Evolutionary conservation across 2,888 invertebrate genomes (phyloP), one percentile per base, ranked within the genome.

Genomic region (Perithous albicinctus): DNA sequence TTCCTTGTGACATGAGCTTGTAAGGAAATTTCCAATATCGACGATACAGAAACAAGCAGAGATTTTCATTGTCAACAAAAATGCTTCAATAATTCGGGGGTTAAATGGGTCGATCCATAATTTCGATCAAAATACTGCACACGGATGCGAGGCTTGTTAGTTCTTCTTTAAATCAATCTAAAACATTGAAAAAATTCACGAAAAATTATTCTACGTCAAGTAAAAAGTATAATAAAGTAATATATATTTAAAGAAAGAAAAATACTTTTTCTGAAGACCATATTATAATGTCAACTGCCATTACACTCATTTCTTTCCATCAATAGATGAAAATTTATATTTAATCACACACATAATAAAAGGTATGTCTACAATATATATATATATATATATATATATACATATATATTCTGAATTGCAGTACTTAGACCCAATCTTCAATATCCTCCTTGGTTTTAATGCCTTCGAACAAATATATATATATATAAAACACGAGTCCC

Each of bases 401-500:
- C n/a, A n/a, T n/a, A 61, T 20, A 61, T 61, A 38, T 38, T 38
- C 3, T 1, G 15, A 20, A 5, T 61, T 41, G 41, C 32, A 29
- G 56, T 56, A 56, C 35, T 23, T 32, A 15, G 2, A 2, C 54
- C 15, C 23, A 35, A 7, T 35, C 18, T 32, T 35, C 70, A 4
- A 56, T 32, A 29, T n/a, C 18, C 20, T 8, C n/a, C 26, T 46
- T 15, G 18, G 29, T 72, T 43, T 46, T 20, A 41, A 43, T 26
- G 43, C 8, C 72, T 18, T 4, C 15, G 56, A n/a, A n/a, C n/a
- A 1, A 35, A 3, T 15, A n/a, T 38, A 3, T 15, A n/a, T 38
- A 43, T 54, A 48, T 63, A 63, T 51, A 48, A 63, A 29, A 77
- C 35, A 35, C 35, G 46, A 48, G 20, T 43, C 59, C 38, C n/a